Evolutionary conservation across 1,140 invertebrate species (phyloP).

Genomic region (Apolygus lucorum): DNA sequence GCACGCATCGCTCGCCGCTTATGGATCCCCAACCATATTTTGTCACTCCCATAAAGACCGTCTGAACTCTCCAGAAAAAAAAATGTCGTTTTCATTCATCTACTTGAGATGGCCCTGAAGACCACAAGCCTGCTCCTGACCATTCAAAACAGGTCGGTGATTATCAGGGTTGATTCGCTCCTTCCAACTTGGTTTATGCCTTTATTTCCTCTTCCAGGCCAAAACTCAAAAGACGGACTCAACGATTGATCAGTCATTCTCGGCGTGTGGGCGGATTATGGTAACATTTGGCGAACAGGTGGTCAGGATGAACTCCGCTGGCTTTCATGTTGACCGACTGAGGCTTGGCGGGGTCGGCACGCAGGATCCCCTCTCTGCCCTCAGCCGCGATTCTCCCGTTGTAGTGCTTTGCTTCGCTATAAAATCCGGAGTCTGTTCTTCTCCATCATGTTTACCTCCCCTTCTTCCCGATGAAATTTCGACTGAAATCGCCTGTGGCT

Average conservation of each 20-base stretch:
- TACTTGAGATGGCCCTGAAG: too few species aligned
- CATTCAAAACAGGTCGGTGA: neutral
- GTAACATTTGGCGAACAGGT: slow-evolving; percentile 22
- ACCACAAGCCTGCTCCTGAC: neutral
- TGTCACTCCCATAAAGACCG: too few species aligned
- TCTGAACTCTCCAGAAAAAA: too few species aligned
- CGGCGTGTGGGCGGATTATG: neutral
- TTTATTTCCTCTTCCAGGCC: neutral
- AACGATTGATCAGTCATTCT: neutral
- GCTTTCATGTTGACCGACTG: slow-evolving; percentile 20
- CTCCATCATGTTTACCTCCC: neutral
- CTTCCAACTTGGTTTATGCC: neutral
- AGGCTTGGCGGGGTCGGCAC: slow-evolving; percentile 15
- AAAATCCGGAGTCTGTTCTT: neutral
- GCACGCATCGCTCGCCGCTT: neutral
- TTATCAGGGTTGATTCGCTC: neutral
- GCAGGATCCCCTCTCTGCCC: neutral
- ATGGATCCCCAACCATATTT: too few species aligned
- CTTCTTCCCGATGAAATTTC: too few species aligned
- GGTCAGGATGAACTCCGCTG: slow-evolving; percentile 8
- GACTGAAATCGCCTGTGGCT: too few species aligned
- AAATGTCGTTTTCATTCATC: too few species aligned
- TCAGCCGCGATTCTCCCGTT: neutral
- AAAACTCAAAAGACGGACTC: neutral
- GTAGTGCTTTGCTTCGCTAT: neutral